A percentile compares a stretch with the other conserved stretches of the same genome.
Evolutionary conservation across 2,888 invertebrate species (phyloP).

Genomic region (Campopleginae sp.): DNA sequence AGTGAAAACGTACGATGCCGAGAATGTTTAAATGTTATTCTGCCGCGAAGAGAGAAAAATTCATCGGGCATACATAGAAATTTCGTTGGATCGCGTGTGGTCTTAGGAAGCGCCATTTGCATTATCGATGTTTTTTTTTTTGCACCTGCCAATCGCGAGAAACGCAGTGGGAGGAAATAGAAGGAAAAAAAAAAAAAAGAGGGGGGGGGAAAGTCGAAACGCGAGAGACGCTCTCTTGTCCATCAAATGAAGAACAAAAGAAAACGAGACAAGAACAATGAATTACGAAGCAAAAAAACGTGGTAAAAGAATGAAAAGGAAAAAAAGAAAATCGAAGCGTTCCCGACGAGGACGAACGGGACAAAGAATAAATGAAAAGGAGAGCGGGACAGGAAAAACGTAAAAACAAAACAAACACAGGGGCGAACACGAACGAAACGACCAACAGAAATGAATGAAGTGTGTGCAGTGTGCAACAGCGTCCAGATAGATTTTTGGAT

Average conservation of each 20-base stretch:
- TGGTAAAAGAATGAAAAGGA: constrained; percentile 20
- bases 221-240: constrained; percentile 37
- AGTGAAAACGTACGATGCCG: background rate
- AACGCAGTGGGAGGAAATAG: background rate
- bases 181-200: background rate
- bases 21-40: background rate
- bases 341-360: constrained; percentile 43
- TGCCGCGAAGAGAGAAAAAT: background rate
- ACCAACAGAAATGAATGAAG: constrained; percentile 54
- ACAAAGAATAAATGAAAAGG: constrained; percentile 57
- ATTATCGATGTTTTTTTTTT: constrained; percentile 7
- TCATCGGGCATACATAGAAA: background rate
- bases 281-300: constrained; percentile 53
- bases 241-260: constrained; percentile 58
- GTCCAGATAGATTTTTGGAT: constrained; percentile 52
- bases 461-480: constrained; percentile 60
- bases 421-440: constrained; percentile 37
- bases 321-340: background rate
- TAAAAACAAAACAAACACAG: constrained; percentile 46
- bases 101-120: constrained; percentile 8
- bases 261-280: constrained; percentile 57
- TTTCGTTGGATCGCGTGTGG: constrained; percentile 14
- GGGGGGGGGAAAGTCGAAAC: constrained; percentile 5
- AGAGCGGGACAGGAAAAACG: constrained; percentile 32
- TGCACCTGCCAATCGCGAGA: constrained; percentile 10